Evolutionary conservation across 2,797 vertebrate species (phyloP), one percentile per base, ranked within the genome.

Genomic region (Typhlichthys subterraneus): DNA sequence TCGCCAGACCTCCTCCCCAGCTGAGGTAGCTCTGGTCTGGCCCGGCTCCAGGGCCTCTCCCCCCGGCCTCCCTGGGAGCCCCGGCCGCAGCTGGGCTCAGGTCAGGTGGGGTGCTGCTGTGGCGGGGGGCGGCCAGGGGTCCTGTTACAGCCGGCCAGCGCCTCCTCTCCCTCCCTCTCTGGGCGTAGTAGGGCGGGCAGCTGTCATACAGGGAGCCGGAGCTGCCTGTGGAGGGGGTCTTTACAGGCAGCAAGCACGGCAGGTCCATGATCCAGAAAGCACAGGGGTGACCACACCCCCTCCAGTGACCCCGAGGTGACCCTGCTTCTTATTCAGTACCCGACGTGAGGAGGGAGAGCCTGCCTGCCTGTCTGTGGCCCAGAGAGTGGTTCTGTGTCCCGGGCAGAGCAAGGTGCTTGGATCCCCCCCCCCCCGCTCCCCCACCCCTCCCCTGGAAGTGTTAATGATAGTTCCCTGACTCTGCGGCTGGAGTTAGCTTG

Each of bases 21-120:
- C 85, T 86, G 84, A 75, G 83, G 83, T 79, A 83, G 74, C 79
- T 82, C 77, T 74, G 80, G 70, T 82, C 86, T 89, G 89, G 90
- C 85, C 77, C 70, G 8, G 58, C 2, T 85, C 88, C 90, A 90
- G 78, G 48, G 52, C 64, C 82, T 82, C 76, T 64, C 72, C 69
- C 80, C 73, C 75, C 77, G 46, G 45, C 29, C 19, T 76, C 47
- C 77, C 79, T 81, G 81, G 87, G 88, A 87, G 83, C 80, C 70
- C 72, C 71, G 64, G 82, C 64, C 73, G 65, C 83, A 79, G 80
- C 85, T 69, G 86, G 87, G 77, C 68, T 77, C 76, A 70, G 70
- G 72, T 71, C 76, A 63, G 79, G 61, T 80, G 49, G 46, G 69
- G 77, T 73, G 65, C 75, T 73, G 23, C 23, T 23, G 23, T 23